phyloP scores from a whole-genome alignment of 2,113 vertebrate species.

The Cyrtonyx montezumae region DNA sequence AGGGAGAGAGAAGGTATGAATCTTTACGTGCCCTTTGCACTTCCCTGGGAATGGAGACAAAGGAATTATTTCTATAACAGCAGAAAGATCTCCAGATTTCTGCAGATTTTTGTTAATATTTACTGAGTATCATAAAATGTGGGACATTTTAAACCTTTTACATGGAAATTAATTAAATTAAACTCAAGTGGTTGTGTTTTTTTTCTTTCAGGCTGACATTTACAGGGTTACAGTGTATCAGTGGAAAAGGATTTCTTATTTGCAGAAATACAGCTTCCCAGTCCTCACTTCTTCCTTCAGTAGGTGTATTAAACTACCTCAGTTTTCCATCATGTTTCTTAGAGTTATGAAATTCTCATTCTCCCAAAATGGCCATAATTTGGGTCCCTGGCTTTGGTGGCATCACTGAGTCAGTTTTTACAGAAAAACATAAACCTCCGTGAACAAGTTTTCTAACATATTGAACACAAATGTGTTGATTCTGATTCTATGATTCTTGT shows the following conservation, averaged over 20 bases:
- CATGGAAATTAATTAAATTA: not conserved
- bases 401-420: not conserved
- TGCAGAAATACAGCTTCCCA: not conserved
- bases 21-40: not conserved
- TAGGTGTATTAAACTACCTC: not conserved
- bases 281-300: not conserved
- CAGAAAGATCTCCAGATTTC: slow-evolving; percentile 31
- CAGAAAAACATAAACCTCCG: not conserved
- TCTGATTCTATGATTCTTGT: not conserved
- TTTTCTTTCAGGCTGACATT: not conserved
- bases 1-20: not conserved
- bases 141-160: not conserved
- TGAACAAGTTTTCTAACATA: not conserved
- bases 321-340: not conserved
- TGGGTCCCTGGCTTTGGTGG: not conserved
- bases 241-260: not conserved
- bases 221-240: not conserved
- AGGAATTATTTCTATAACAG: not conserved
- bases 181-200: not conserved
- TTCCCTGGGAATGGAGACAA: not conserved
- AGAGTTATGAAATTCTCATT: not conserved
- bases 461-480: slow-evolving; percentile 1
- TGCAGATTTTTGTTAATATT: slow-evolving; percentile 29
- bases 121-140: not conserved
- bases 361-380: not conserved